Percentiles rank a stretch among this genome's conserved stretches.
phyloP scores from a whole-genome alignment of 2,113 vertebrate genomes.

The Nasalis larvatus region DNA sequence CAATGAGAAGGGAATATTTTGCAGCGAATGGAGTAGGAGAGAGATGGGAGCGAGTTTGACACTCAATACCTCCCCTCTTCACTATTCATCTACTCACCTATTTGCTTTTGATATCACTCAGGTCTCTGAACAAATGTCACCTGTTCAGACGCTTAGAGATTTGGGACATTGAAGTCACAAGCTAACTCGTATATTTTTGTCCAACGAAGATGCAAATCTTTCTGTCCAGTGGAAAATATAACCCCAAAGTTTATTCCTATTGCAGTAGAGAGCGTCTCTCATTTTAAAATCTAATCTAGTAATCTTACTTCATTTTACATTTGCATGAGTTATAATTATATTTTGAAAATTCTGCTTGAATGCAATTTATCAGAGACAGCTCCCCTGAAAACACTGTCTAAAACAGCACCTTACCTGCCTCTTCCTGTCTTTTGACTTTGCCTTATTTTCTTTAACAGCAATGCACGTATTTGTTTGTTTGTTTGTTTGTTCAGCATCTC shows the following conservation, averaged over 20 bases:
- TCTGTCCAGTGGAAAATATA: not conserved
- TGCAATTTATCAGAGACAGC: not conserved
- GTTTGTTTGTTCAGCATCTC: not conserved
- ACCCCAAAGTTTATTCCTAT: not conserved
- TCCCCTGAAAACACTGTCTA: not conserved
- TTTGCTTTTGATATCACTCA: not conserved
- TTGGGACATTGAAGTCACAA: not conserved
- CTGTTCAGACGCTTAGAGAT: not conserved
- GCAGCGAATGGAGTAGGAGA: not conserved
- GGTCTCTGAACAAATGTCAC: not conserved
- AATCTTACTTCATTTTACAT: not conserved
- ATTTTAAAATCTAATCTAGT: not conserved
- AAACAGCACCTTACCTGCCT: not conserved
- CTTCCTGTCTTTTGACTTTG: not conserved
- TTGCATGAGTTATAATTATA: not conserved
- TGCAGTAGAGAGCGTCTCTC: not conserved
- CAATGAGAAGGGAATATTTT: not conserved
- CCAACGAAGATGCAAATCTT: not conserved
- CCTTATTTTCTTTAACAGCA: not conserved
- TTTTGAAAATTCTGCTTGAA: not conserved
- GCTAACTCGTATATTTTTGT: not conserved
- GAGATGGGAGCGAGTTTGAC: not conserved
- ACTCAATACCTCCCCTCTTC: not conserved
- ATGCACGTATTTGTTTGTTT: not conserved
- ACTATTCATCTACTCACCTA: not conserved